phyloP scores from a whole-genome alignment of 2,888 invertebrate genomes.

The Phortica magna region DNA sequence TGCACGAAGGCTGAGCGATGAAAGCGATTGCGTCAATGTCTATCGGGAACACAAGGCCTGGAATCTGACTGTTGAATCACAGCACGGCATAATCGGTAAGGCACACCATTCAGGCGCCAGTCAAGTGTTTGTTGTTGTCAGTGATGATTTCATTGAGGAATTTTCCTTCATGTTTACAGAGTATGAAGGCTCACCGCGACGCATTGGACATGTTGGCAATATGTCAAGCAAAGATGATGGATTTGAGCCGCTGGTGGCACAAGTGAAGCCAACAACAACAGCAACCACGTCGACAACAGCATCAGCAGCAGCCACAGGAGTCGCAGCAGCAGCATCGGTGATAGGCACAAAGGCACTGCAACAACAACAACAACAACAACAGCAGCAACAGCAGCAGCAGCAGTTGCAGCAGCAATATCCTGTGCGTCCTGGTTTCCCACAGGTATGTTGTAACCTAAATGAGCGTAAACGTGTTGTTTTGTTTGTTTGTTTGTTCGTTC shows the following conservation, averaged over 20 bases:
- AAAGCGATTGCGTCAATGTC: conserved; percentile 32
- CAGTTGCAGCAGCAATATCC: conserved; percentile 79
- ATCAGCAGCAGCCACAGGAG: conserved; percentile 33
- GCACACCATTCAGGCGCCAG: not conserved
- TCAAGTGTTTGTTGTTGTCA: too few species aligned
- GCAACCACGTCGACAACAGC: conserved; percentile 45
- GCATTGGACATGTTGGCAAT: conserved; percentile 53
- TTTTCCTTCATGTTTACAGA: conserved; percentile 43
- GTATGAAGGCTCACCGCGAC: conserved; percentile 61
- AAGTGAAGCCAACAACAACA: conserved; percentile 35
- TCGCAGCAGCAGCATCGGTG: conserved; percentile 29
- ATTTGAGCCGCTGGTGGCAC: conserved; percentile 53
- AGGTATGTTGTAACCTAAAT: conserved; percentile 75
- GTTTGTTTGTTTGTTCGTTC: not conserved
- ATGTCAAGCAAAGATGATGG: conserved; percentile 54
- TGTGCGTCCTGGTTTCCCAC: conserved; percentile 93
- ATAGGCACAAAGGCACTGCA: conserved; percentile 2
- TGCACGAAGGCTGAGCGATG: conserved; percentile 45
- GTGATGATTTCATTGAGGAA: not conserved
- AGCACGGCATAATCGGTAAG: conserved; percentile 73
- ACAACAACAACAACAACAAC: conserved; percentile 31
- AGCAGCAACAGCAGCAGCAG: conserved; percentile 44
- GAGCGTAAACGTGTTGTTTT: not conserved
- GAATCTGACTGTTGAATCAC: conserved; percentile 69
- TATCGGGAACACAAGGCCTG: conserved; percentile 61